Conservation (phyloP, 53 echinoderm and acorn worm species). For the Holothuria leucospilota region DNA sequence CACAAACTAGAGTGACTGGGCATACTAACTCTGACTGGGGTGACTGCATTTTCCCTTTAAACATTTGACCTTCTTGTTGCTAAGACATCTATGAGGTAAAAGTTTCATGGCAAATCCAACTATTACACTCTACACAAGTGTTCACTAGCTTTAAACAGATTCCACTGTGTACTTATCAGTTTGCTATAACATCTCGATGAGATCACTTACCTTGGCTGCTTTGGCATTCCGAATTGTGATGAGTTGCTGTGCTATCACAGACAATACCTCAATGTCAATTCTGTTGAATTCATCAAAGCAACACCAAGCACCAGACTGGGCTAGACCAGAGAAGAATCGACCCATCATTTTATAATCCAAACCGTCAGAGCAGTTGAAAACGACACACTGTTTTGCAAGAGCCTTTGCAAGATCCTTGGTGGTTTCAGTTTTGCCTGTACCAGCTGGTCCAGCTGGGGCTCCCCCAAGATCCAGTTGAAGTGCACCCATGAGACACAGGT, state of each 20-base stretch:
- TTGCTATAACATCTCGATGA: no score
- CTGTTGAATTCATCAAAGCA: slow-evolving; percentile 99
- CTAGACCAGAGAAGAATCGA: slow-evolving; percentile 94
- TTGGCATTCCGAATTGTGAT: slow-evolving; percentile 99
- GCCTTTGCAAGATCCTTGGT: slow-evolving; percentile 98
- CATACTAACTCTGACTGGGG: no score
- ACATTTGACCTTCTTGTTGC: no score
- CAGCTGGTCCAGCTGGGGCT: slow-evolving; percentile 98
- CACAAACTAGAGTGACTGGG: no score
- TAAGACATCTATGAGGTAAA: no score
- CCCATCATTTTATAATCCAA: slow-evolving; percentile 99
- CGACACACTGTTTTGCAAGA: slow-evolving; percentile 99
- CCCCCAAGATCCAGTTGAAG: slow-evolving; percentile 98
- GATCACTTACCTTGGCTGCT: slow-evolving; percentile 80
- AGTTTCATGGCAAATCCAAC: no score
- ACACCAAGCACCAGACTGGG: slow-evolving; percentile 99
- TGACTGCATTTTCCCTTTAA: no score
- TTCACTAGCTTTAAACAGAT: no score
- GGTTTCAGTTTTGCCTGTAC: slow-evolving; percentile 99
- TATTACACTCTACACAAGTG: no score
- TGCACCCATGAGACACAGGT: slow-evolving; percentile 99
- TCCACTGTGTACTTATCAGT: no score
- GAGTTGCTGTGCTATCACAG: slow-evolving; percentile 99
- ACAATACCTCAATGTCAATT: slow-evolving; percentile 98
- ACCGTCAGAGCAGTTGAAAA: slow-evolving; percentile 99